phyloP scores from a whole-genome alignment of 2,888 invertebrate genomes.

The Cepaea hortensis region DNA sequence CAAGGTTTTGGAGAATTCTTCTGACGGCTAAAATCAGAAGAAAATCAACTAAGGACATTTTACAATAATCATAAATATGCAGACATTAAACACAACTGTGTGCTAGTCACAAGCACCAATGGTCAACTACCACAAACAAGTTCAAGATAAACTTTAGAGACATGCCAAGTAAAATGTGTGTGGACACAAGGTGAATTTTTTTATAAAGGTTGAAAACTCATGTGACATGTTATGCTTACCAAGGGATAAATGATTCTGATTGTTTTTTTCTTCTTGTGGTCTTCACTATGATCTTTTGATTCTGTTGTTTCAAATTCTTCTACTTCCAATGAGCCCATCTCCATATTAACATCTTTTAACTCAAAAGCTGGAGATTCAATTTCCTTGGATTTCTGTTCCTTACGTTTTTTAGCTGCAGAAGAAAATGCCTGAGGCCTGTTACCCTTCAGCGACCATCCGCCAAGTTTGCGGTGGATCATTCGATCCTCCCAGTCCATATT shows the following conservation, averaged over 20 bases:
- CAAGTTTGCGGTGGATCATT: constrained; percentile 65
- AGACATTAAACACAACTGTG: too few relatives aligned
- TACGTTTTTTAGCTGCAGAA: constrained; percentile 33
- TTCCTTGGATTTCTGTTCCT: constrained; percentile 28
- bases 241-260: constrained; percentile 41
- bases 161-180: too few relatives aligned
- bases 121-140: too few relatives aligned
- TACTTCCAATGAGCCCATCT: constrained; percentile 11
- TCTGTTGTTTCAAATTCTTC: constrained; percentile 8
- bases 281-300: not conserved
- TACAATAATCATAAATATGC: too few relatives aligned
- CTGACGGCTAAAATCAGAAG: too few relatives aligned
- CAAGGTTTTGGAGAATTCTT: too few relatives aligned
- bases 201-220: too few relatives aligned
- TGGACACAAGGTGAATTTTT: too few relatives aligned
- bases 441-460: constrained; percentile 57
- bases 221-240: constrained; percentile 26
- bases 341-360: constrained; percentile 33
- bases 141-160: too few relatives aligned
- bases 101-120: too few relatives aligned
- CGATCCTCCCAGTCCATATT: constrained; percentile 49
- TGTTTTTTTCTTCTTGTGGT: constrained; percentile 11
- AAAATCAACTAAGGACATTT: too few relatives aligned
- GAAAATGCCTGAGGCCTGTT: constrained; percentile 45
- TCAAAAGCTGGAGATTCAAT: constrained; percentile 5